These are phyloP conservation scores for Gopherus evgoodei DNA, from an alignment of 2,113 vertebrate species.

Conservation along the genomic window DNA sequence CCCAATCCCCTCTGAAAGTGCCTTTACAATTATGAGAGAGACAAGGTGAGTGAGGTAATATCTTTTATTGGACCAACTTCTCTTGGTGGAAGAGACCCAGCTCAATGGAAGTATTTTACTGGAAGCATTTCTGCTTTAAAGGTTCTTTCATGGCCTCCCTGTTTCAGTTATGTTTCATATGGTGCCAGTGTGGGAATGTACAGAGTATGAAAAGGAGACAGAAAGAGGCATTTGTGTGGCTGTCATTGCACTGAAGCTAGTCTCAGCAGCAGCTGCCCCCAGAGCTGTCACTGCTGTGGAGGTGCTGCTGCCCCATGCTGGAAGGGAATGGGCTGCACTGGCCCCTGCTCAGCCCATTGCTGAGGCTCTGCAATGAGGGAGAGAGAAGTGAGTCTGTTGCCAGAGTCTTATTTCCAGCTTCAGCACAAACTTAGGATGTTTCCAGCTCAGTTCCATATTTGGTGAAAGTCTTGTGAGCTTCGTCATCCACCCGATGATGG, in stretches of 20 bases:
- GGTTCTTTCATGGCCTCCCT: neutral
- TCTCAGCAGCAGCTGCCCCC: neutral
- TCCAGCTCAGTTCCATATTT: slow-evolving; percentile 77
- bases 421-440: slow-evolving; percentile 23
- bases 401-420: slow-evolving; percentile 28
- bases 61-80: neutral
- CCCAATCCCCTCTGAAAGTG: neutral
- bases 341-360: neutral
- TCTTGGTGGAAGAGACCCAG: neutral
- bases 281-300: too few relatives aligned
- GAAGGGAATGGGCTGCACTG: neutral
- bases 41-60: neutral
- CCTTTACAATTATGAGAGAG: neutral
- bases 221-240: neutral
- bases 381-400: neutral
- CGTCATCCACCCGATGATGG: slow-evolving; percentile 51
- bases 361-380: neutral
- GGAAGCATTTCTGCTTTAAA: neutral
- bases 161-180: neutral
- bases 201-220: neutral
- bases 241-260: neutral
- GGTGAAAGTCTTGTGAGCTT: slow-evolving; percentile 71
- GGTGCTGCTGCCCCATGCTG: neutral
- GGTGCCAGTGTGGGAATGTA: neutral
- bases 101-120: neutral